Conservation (phyloP, 1,140 invertebrate species). For the Stenopsyche tienmushanensis region DNA sequence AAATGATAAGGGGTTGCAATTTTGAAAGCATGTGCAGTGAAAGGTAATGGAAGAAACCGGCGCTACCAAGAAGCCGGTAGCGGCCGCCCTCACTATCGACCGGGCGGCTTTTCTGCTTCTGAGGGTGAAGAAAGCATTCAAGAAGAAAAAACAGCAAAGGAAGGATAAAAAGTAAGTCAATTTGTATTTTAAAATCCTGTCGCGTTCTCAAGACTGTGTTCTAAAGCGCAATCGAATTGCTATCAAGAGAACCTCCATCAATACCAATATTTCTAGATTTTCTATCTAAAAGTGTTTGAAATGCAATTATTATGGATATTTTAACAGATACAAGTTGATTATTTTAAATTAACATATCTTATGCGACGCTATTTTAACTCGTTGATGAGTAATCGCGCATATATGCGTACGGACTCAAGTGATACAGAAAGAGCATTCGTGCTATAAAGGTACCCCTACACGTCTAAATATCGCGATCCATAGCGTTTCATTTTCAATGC, state of each 20-base stretch:
- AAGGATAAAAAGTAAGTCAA: conserved; percentile 75
- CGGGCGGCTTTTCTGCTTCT: conserved; percentile 83
- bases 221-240: neutral
- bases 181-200: neutral
- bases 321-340: too few relatives aligned
- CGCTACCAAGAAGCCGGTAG: conserved; percentile 51
- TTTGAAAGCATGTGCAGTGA: too few relatives aligned
- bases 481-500: too few relatives aligned
- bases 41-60: conserved; percentile 48
- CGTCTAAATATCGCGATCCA: too few relatives aligned
- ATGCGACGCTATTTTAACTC: too few relatives aligned
- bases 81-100: conserved; percentile 72
- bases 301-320: too few relatives aligned
- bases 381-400: too few relatives aligned
- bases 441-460: too few relatives aligned
- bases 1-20: too few relatives aligned
- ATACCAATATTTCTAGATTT: neutral
- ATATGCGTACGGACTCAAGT: too few relatives aligned
- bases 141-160: conserved; percentile 81
- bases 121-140: conserved; percentile 84
- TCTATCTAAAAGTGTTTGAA: neutral
- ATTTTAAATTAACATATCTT: too few relatives aligned
- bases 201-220: neutral
- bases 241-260: neutral
- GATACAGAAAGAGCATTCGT: too few relatives aligned